Conservation (phyloP, 2,113 vertebrate genomes). For the Laterallus jamaicensis region DNA sequence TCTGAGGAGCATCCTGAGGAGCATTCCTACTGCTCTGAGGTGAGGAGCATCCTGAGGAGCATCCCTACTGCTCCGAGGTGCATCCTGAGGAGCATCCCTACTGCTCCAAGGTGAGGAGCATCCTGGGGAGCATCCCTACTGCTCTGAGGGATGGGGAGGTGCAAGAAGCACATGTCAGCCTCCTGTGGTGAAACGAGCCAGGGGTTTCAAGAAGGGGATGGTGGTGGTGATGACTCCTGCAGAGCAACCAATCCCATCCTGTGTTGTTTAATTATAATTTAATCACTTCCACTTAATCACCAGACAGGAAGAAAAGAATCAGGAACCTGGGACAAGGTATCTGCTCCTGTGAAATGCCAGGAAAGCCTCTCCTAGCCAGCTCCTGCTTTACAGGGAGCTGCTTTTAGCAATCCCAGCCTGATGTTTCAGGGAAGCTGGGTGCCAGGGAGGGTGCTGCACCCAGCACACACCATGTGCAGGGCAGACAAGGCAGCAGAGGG, state of each 20-base stretch:
- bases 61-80: too few relatives aligned
- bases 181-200: not conserved
- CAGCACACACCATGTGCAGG: not conserved
- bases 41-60: too few relatives aligned
- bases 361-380: fast-evolving
- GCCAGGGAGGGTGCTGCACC: not conserved
- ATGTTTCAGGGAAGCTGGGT: fast-evolving
- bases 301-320: conserved; percentile 9
- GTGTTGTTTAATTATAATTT: not conserved
- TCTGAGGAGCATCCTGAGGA: too few relatives aligned
- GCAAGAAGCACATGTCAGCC: not conserved
- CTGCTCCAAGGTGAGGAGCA: not conserved
- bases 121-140: not conserved
- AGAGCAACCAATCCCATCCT: not conserved
- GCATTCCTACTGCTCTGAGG: too few relatives aligned
- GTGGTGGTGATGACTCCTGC: not conserved
- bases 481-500: not conserved
- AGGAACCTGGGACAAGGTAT: fast-evolving
- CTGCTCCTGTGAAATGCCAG: not conserved
- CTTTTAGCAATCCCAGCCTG: not conserved
- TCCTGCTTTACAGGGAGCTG: not conserved
- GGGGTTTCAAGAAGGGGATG: not conserved
- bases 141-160: not conserved
- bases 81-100: not conserved
- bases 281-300: conserved; percentile 22